Evolutionary conservation across 2,888 invertebrate species (phyloP), one percentile per base, ranked within the genome.

Genomic region (Tachystola acroxantha): DNA sequence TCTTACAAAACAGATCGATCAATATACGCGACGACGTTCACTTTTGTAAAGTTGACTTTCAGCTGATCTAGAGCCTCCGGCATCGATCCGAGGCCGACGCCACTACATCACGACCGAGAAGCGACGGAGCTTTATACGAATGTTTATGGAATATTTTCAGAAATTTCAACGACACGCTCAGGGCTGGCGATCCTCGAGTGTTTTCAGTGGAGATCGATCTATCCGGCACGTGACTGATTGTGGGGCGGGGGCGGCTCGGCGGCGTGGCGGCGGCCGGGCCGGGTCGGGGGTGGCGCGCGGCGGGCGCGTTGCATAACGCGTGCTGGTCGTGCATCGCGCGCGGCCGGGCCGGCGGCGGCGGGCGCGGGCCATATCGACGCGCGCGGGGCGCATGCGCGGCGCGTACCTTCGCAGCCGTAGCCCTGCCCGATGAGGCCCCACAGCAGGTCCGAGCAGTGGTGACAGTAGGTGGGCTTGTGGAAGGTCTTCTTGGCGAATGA

Each of bases 371-470:
- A n/a, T 79, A 78, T 81, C 77, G 82, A 77, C 74, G 76, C 64
- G 66, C 72, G 55, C 64, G 68, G 61, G 69, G 76, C 80, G 85
- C 81, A 81, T 78, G 80, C 80, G 79, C 77, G 80, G 50, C 62
- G 75, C 89, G 88, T 89, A 99, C 99, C 98, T 96, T 99, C 99
- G 92, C 99, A 99, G 85, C 97, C 96, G 91, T 96, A 98, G 89
- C 99, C 99, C 90, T 98, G 98, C 88, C 98, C 97, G 86, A 99
- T 97, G 89, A 99, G 93, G 85, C 99, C 98, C 99, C 99, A 99
- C 77, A 99, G 93, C 92, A 98, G 94, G 89, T 99, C 99, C 86
- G 98, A 97, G 92, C 99, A 99, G 91, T 98, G 98, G 91, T 99
- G 99, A 91, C 99, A 99, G 91, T 98, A 98, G 73, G 98, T 97